Evolutionary conservation across 2,797 vertebrate species (phyloP), one percentile per base, ranked within the genome.

Genomic region (Rousettus madagascariensis): DNA sequence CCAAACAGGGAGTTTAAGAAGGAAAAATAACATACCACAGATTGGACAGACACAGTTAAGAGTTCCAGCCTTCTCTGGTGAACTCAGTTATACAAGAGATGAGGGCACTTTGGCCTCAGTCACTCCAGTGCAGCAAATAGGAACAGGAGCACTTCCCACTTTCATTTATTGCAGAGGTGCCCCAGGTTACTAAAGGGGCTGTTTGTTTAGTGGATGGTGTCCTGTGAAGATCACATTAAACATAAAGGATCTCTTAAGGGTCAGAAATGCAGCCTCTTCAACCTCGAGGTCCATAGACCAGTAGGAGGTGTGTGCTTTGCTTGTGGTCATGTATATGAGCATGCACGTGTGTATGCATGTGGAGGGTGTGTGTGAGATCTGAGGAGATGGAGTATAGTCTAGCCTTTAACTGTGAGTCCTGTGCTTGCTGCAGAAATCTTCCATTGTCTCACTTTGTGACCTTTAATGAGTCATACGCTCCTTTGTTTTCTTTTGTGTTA

Each of bases 401-500:
- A 13, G 72, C 86, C 80, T 78, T 43, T 88, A 65, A 46, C 88
- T 2, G 0, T 9, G 74, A 90, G 89, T 38, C 63, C 71, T 28
- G 43, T 36, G 71, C 43, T 24, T 41, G 61, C 79, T 38, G 13
- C 55, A 61, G 84, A 90, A 77, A 71, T 85, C 93, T 95, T 93
- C 92, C 82, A 53, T 91, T 69, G 92, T 94, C 91, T 96, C 94
- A 22, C 75, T 85, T 33, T 9, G 68, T 93, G 75, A 88, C 95
- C 91, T 96, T 95, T 90, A 84, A 57, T 92, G 95, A 97, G 92
- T 96, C 96, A 94, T 13, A 10, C 0, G 0, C 66, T 71, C 77
- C 86, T 96, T 84, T 96, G 91, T 97, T 93, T 96, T 87, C 83
- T 49, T 66, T 24, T 55, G 55, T 84, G 74, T 89, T 74, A 93